These are phyloP conservation scores for Zygothrica quintamaculata DNA, from an alignment of 2,888 invertebrate species.

Conservation along the genomic window DNA sequence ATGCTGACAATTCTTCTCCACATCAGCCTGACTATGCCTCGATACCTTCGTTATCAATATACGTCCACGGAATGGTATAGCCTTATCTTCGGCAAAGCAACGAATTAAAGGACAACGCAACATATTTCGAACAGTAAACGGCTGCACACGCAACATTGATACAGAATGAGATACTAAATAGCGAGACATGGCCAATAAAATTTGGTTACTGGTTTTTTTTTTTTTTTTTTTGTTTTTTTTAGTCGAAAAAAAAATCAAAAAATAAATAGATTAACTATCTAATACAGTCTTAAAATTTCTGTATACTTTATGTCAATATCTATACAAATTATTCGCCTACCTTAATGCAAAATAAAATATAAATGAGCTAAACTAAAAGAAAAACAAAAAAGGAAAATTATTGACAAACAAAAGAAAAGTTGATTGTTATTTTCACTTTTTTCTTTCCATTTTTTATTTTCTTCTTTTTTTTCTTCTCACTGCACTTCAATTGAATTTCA, in stretches of 20 bases:
- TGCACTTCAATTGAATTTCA: too few relatives aligned
- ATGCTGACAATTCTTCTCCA: background rate
- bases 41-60: background rate
- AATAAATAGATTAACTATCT: background rate
- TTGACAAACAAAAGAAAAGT: too few relatives aligned
- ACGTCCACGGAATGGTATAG: background rate
- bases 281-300: background rate
- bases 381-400: too few relatives aligned
- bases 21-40: background rate
- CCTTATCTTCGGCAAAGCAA: background rate
- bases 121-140: background rate
- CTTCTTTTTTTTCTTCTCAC: background rate
- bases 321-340: background rate
- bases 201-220: slow-evolving; percentile 20
- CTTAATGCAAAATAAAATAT: too few relatives aligned
- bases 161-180: background rate
- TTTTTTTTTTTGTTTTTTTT: too few relatives aligned
- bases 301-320: background rate
- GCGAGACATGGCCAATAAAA: slow-evolving; percentile 26
- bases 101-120: background rate
- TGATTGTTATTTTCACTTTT: too few relatives aligned
- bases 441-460: background rate
- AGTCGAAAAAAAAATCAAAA: background rate
- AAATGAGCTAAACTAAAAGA: too few relatives aligned
- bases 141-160: background rate